Evolutionary conservation across 2,113 vertebrate species (phyloP).

Genomic region (Uria aalge): DNA sequence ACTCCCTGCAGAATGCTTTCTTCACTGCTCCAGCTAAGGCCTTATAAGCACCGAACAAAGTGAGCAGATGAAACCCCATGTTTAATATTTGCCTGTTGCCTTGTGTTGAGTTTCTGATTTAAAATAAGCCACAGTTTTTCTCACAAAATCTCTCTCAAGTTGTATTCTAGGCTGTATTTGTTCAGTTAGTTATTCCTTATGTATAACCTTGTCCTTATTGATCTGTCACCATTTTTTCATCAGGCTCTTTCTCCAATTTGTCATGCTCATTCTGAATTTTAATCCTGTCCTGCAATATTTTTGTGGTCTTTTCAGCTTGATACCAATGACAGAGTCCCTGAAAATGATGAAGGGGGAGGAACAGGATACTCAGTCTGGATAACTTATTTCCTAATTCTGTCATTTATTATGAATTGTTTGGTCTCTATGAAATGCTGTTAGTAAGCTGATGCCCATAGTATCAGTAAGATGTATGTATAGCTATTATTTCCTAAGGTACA

Average conservation of each 20-base stretch:
- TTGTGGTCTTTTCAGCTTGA: constrained; percentile 23
- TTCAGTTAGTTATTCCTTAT: constrained; percentile 13
- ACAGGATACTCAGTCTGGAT: constrained; percentile 5
- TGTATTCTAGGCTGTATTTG: neutral
- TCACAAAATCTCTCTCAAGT: neutral
- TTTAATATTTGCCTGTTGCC: neutral
- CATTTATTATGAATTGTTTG: constrained; percentile 57
- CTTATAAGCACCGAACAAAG: neutral
- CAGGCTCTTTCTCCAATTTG: constrained; percentile 25
- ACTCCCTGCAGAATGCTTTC: neutral
- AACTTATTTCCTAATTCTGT: constrained; percentile 62
- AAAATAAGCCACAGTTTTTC: neutral
- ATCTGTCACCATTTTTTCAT: constrained; percentile 57
- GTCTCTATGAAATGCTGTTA: constrained; percentile 40
- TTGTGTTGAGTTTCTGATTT: constrained; percentile 12
- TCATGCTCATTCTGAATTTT: constrained; percentile 51
- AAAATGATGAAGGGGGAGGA: constrained; percentile 58
- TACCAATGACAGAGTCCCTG: constrained; percentile 37
- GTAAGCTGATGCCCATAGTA: neutral
- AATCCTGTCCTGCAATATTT: constrained; percentile 9
- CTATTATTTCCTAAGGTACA: constrained; percentile 56
- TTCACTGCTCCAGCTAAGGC: neutral
- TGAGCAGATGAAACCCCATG: neutral
- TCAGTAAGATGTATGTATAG: constrained; percentile 49
- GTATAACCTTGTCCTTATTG: constrained; percentile 59